Conservation (phyloP, 92 coral and sea anemone species). For the Siderastrea siderea region DNA sequence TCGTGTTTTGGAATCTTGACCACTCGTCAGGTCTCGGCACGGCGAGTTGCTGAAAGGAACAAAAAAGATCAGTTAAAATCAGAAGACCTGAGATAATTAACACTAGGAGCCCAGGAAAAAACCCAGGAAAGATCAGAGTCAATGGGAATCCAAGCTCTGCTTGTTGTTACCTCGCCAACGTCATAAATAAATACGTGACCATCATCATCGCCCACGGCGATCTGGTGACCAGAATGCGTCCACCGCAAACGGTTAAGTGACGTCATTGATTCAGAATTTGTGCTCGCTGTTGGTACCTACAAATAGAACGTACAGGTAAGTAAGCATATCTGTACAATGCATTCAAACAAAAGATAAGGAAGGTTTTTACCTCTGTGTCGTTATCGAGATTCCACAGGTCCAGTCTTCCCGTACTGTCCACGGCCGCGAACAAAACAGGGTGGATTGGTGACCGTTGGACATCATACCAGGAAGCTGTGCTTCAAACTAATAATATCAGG, state of each 20-base stretch:
- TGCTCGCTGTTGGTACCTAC: constrained; percentile 72
- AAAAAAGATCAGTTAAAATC: neutral
- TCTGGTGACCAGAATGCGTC: too few species aligned
- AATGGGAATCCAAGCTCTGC: neutral
- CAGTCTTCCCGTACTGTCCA: constrained; percentile 94
- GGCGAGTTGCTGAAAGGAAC: constrained; percentile 25
- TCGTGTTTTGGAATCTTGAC: too few species aligned
- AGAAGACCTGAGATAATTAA: too few species aligned
- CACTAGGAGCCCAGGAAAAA: neutral
- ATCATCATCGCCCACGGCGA: too few species aligned
- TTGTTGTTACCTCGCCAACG: constrained; percentile 89
- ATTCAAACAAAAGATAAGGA: neutral
- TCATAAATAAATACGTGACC: too few species aligned
- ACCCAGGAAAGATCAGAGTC: neutral
- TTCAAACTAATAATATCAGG: too few species aligned
- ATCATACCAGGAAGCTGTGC: too few species aligned
- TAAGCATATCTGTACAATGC: too few species aligned
- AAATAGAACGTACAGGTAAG: neutral
- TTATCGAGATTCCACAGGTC: constrained; percentile 96
- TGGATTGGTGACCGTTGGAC: too few species aligned
- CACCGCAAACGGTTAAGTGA: too few species aligned
- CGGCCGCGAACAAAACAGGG: constrained; percentile 89
- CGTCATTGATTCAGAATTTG: too few species aligned
- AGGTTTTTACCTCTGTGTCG: constrained; percentile 87
- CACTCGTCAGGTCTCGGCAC: too few species aligned